phyloP scores from a whole-genome alignment of 2,797 vertebrate genomes.

The Phrynocephalus forsythii region DNA sequence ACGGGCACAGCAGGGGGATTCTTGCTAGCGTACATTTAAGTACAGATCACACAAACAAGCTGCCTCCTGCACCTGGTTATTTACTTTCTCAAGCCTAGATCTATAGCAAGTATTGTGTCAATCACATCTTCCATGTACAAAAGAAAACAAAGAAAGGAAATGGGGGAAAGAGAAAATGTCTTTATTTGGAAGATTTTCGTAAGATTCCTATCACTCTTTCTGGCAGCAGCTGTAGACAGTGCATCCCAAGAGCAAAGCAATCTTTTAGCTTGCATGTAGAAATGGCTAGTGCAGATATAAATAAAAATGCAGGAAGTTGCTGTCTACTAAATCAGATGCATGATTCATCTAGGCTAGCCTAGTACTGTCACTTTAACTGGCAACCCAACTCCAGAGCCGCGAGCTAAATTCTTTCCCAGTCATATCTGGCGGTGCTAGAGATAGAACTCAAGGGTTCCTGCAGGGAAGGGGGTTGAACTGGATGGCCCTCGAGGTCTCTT shows the following conservation, averaged over 20 bases:
- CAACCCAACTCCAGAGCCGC: no score
- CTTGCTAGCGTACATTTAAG: neutral
- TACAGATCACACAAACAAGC: slow-evolving; percentile 5
- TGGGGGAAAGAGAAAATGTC: no score
- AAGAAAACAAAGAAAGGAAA: neutral
- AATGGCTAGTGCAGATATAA: neutral
- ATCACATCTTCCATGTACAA: neutral
- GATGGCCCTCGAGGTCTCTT: no score
- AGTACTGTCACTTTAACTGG: no score
- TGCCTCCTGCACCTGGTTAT: slow-evolving; percentile 12
- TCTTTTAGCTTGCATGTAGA: neutral
- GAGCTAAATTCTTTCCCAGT: no score
- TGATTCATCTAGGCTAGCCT: no score
- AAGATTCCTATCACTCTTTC: neutral
- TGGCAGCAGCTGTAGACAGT: neutral
- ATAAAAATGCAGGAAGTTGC: no score
- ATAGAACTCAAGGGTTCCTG: no score
- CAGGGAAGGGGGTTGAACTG: no score
- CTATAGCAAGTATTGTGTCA: slow-evolving; percentile 1
- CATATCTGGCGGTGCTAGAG: no score
- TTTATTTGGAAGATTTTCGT: neutral
- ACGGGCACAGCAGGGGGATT: slow-evolving; percentile 5
- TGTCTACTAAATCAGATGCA: no score
- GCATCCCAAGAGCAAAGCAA: neutral
- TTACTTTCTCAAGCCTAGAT: slow-evolving; percentile 1